Conservation (phyloP, 2,888 invertebrate species). For the Asteroscopus sphinx region DNA sequence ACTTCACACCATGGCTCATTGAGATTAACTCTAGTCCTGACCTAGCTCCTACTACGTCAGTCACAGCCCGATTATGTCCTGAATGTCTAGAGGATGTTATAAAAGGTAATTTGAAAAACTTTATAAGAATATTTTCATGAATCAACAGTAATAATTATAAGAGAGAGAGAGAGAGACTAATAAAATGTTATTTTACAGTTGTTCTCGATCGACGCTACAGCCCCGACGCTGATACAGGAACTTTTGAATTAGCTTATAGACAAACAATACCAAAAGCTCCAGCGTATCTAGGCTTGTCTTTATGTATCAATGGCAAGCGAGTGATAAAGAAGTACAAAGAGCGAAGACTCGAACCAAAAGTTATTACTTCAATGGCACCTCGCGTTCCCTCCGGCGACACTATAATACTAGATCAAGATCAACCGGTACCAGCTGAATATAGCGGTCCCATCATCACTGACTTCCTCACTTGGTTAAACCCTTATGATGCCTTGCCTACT, state of each 20-base stretch:
- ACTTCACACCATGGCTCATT: constrained; percentile 97
- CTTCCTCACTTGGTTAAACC: constrained; percentile 91
- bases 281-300: constrained; percentile 93
- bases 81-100: constrained; percentile 97
- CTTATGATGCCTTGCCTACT: constrained; percentile 79
- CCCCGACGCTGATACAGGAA: constrained; percentile 94
- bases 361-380: constrained; percentile 69
- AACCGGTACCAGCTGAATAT: constrained; percentile 85
- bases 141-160: too few species aligned
- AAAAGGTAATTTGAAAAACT: constrained; percentile 90
- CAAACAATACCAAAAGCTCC: constrained; percentile 94
- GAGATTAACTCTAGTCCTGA: constrained; percentile 98
- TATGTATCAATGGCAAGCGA: constrained; percentile 92
- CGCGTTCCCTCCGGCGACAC: constrained; percentile 73
- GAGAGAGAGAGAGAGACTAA: neutral
- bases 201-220: constrained; percentile 93
- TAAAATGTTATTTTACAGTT: constrained; percentile 85
- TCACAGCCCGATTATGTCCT: constrained; percentile 96
- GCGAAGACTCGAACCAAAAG: constrained; percentile 79
- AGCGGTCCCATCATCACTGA: constrained; percentile 92
- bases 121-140: too few species aligned
- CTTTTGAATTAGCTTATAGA: constrained; percentile 94
- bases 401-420: constrained; percentile 66
- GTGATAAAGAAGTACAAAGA: constrained; percentile 86
- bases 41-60: constrained; percentile 96